These are phyloP conservation scores for Benthosema pterotum DNA, from an alignment of 2,797 vertebrate genomes.

Conservation along the genomic window DNA sequence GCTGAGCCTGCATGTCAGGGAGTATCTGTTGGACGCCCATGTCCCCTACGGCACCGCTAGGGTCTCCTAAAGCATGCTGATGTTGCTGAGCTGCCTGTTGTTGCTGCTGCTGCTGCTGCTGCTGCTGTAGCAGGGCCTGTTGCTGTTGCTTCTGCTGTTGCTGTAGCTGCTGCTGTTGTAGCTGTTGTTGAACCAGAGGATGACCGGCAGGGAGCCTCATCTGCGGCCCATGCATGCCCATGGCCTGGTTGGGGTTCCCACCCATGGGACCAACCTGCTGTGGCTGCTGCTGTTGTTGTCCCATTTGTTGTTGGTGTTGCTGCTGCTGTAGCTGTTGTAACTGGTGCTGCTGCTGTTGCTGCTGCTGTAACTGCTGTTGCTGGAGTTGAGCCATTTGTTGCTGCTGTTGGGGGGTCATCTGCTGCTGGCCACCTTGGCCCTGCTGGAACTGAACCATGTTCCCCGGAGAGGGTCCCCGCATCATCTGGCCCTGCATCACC, in stretches of 20 bases:
- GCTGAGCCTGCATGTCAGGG: constrained; percentile 91
- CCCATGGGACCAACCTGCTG: constrained; percentile 73
- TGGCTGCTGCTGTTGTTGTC: constrained; percentile 78
- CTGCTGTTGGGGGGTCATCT: constrained; percentile 82
- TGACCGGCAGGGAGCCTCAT: constrained; percentile 87
- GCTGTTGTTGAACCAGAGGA: constrained; percentile 89
- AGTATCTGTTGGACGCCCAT: constrained; percentile 89
- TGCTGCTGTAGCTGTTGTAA: constrained; percentile 82
- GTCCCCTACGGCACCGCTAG: constrained; percentile 75
- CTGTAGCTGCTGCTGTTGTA: constrained; percentile 84
- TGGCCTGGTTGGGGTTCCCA: constrained; percentile 88
- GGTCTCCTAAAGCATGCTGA: constrained; percentile 87
- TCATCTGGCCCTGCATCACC: constrained; percentile 91
- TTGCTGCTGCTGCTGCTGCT: constrained; percentile 68
- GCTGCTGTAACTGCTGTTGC: constrained; percentile 82
- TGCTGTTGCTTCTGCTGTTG: constrained; percentile 68
- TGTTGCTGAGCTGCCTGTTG: constrained; percentile 81
- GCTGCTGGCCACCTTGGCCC: constrained; percentile 85
- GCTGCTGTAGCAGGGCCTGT: constrained; percentile 57
- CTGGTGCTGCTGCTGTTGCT: constrained; percentile 73
- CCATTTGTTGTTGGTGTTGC: constrained; percentile 81
- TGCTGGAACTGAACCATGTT: constrained; percentile 91
- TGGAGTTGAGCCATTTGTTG: constrained; percentile 91
- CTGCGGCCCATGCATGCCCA: constrained; percentile 93
- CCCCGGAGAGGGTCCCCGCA: constrained; percentile 92